phyloP scores from a whole-genome alignment of 2,797 vertebrate species.

The Gymnoscopelus microlampas region DNA sequence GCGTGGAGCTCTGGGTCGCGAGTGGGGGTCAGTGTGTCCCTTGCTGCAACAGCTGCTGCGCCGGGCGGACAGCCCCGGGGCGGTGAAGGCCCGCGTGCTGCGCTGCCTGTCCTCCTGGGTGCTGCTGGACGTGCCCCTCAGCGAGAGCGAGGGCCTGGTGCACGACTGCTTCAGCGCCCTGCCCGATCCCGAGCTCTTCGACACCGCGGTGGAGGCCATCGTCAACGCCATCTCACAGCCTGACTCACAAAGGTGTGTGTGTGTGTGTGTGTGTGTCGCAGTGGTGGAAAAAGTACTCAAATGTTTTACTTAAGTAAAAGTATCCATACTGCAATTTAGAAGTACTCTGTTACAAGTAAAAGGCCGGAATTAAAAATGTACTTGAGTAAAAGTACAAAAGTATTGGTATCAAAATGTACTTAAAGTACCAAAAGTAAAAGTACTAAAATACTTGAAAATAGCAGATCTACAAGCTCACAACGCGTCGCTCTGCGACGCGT shows the following conservation, averaged over 20 bases:
- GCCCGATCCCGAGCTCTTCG: constrained; percentile 95
- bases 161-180: constrained; percentile 93
- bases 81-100: constrained; percentile 94
- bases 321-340: no score
- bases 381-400: no score
- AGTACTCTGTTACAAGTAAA: no score
- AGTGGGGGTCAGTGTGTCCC: constrained; percentile 93
- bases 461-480: no score
- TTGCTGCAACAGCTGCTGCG: constrained; percentile 94
- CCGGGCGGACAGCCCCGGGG: constrained; percentile 91
- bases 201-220: constrained; percentile 95
- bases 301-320: no score
- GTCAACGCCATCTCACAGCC: constrained; percentile 98
- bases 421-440: no score
- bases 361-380: no score
- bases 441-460: no score
- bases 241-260: constrained; percentile 93
- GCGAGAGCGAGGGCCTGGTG: constrained; percentile 93
- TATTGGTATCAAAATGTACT: no score
- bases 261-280: no score
- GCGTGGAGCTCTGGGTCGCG: constrained; percentile 90
- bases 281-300: no score
- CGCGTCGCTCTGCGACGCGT: no score
- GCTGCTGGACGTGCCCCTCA: constrained; percentile 93
- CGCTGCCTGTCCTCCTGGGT: constrained; percentile 99